Percentiles rank a stretch among this genome's conserved stretches.
phyloP scores from a whole-genome alignment of 2,888 invertebrate species.

The Neocrepidodera transversa region DNA sequence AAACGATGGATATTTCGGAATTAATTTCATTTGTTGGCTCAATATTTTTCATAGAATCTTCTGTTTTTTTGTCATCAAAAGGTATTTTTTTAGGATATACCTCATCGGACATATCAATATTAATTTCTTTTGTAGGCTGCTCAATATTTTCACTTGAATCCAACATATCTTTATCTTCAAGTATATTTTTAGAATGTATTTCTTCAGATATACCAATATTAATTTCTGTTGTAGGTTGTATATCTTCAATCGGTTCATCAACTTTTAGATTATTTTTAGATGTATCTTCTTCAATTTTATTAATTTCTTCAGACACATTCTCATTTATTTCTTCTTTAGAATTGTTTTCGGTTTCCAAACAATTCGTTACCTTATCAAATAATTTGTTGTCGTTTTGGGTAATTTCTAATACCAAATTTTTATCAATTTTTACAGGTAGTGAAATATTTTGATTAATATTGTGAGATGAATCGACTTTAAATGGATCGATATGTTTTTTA shows the following conservation, averaged over 20 bases:
- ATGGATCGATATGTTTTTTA: conserved; percentile 31
- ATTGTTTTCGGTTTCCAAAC: background rate
- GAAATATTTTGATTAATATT: conserved; percentile 9
- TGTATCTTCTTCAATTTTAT: background rate
- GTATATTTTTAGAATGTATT: too few relatives aligned
- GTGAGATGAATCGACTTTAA: background rate
- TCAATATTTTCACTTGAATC: too few relatives aligned
- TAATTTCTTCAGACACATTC: background rate
- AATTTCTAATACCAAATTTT: conserved; percentile 3
- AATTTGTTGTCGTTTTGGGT: background rate
- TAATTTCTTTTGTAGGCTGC: too few relatives aligned
- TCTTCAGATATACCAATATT: background rate
- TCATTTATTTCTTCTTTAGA: background rate
- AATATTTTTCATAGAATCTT: too few relatives aligned
- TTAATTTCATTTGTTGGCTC: too few relatives aligned
- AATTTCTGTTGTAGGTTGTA: too few relatives aligned
- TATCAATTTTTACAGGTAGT: conserved; percentile 10
- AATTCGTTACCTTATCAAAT: background rate
- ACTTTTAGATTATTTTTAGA: background rate
- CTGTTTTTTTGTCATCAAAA: too few relatives aligned
- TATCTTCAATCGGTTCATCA: too few relatives aligned
- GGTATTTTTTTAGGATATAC: too few relatives aligned
- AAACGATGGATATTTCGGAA: too few relatives aligned
- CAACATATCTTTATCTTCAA: too few relatives aligned
- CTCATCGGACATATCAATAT: too few relatives aligned